Evolutionary conservation across 2,888 invertebrate species (phyloP), one percentile per base, ranked within the genome.

Genomic region (Orchestes rusci): DNA sequence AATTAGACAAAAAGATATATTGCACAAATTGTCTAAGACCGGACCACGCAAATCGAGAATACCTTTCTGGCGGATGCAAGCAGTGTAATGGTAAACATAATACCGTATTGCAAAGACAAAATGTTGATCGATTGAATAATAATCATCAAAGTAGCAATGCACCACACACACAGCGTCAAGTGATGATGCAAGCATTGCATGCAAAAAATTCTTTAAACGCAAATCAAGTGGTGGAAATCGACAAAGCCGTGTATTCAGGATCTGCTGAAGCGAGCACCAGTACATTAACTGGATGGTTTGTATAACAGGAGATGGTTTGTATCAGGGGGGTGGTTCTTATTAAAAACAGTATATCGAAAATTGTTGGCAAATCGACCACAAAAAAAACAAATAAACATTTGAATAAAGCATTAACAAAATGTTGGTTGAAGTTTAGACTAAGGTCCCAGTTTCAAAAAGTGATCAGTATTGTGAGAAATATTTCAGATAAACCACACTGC

Each of bases 291-390:
- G n/a, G n/a, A n/a, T n/a, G n/a, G n/a, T n/a, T n/a, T n/a, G n/a
- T n/a, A n/a, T 3, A 12, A 20, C 5, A 33, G 45, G 8, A 43
- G 45, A 2, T 50, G 46, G 46, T 32, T 50, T 3, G 8, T 50
- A 15, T 3, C 42, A 4, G 46, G 50, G 20, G 20, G 32, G 13
- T n/a, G n/a, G 4, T 5, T 16, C 7, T 13, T 17, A 20, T 13
- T 16, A 16, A n/a, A 39, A 4, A 16, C 13, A 15, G 13, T 18
- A 12, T 12, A 39, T 16, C 18, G 19, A 43, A 29, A 20, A 17
- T 15, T 39, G 39, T 2, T 39, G 39, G 30, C 12, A 39, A 36
- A 15, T 30, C 5, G 30, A 33, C n/a, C n/a, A n/a, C n/a, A n/a
- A n/a, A n/a, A n/a, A n/a, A n/a, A n/a, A n/a, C n/a, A n/a, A n/a